Evolutionary conservation across 1,140 invertebrate genomes (phyloP), one percentile per base, ranked within the genome.

Genomic region (Drosophila orosa): DNA sequence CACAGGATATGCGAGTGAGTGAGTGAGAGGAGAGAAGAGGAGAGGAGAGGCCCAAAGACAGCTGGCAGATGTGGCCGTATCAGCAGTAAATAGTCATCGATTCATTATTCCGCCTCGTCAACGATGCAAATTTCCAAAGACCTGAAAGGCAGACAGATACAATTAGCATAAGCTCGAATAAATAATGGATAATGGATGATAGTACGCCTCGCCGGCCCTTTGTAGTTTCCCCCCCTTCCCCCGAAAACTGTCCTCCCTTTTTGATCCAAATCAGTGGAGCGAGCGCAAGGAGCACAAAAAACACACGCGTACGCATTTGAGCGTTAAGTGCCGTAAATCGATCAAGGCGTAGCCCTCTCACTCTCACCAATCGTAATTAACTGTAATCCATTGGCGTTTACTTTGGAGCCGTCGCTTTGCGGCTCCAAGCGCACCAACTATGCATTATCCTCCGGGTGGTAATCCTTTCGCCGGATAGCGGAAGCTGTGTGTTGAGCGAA

Each of bases 81-180:
- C 82, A 81, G 82, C 77, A 71, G 59, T 72, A 87, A 87, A 87
- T 74, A 74, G 65, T 89, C 84, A 89, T 89, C 84, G 80, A 87
- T 87, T 87, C 84, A 89, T 87, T 80, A 87, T 74, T 45, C 47
- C 57, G 44, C 47, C 50, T 59, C 56, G 74, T 89, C 80, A 80
- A 84, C 73, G 74, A 74, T 80, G 84, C 61, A 89, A 78, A 74
- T 84, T 67, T 68, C 66, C 55, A 50, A 61, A 50, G 58, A 39
- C 59, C 50, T 56, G 47, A 42, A 55, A 71, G 40, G 48, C 17
- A 59, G 35, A 27, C 47, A 40, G 31, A 67, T 58, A 55, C 54
- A 71, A 54, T 74, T 72, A 72, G 52, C 74, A 77, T 77, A 71
- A 63, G 81, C 52, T 75, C 40, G 22, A 58, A 83, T 60, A 57